These are phyloP conservation scores for Catamblyrhynchus diadema DNA, from an alignment of 2,797 vertebrate genomes.

Conservation along the genomic window DNA sequence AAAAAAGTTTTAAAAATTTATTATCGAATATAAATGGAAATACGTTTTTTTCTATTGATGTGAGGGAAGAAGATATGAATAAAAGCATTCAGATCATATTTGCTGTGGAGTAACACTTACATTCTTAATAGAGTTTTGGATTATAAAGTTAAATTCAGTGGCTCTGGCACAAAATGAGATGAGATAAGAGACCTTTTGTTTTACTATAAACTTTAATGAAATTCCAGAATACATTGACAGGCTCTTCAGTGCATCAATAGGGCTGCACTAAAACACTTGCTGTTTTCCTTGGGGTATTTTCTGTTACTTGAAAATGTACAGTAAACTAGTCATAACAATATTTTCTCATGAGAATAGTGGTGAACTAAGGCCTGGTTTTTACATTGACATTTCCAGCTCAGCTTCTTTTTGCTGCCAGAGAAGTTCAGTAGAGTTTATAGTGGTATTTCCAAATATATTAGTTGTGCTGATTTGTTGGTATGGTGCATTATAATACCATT, in stretches of 20 bases:
- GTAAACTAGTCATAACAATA: constrained; percentile 47
- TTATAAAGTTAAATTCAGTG: not conserved
- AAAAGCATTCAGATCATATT: not conserved
- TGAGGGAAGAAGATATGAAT: not conserved
- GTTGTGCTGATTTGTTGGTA: constrained; percentile 35
- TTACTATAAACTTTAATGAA: constrained; percentile 44
- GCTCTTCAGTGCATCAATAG: constrained; percentile 38
- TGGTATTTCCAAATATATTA: not conserved
- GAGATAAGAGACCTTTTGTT: constrained; percentile 14
- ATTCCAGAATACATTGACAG: constrained; percentile 19
- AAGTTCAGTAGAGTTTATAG: constrained; percentile 21
- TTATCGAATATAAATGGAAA: not conserved
- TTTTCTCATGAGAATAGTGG: constrained; percentile 36
- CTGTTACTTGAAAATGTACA: constrained; percentile 42
- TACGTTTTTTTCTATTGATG: not conserved
- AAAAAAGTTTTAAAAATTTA: not conserved
- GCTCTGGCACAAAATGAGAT: not conserved
- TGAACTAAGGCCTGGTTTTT: constrained; percentile 62
- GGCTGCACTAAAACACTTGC: constrained; percentile 32
- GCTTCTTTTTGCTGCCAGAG: constrained; percentile 53
- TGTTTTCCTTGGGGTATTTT: constrained; percentile 55
- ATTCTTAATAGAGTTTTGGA: not conserved
- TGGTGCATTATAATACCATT: not conserved
- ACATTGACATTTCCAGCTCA: constrained; percentile 43
- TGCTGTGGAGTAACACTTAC: not conserved